phyloP scores from a whole-genome alignment of 2,113 vertebrate genomes.

The Bagarius yarrelli region DNA sequence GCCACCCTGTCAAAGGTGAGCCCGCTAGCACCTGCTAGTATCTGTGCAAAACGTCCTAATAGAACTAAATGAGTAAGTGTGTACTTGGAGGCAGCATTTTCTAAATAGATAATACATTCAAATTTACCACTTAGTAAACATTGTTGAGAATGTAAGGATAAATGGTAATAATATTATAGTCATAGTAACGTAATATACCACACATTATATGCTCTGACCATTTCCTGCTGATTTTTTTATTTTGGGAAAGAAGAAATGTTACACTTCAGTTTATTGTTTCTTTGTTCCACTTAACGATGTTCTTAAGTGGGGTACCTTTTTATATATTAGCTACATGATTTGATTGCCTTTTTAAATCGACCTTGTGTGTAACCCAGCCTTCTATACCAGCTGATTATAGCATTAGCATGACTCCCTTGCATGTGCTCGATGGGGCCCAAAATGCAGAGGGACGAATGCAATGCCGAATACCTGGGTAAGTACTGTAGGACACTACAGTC shows the following conservation, averaged over 20 bases:
- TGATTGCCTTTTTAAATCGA: constrained; percentile 23
- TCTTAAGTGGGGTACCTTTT: constrained; percentile 7
- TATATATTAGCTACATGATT: background rate
- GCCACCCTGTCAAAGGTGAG: no score
- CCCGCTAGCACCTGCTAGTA: no score
- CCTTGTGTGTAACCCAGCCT: constrained; percentile 41
- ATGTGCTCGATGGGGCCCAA: constrained; percentile 60
- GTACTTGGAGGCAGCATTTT: background rate
- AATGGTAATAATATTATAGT: background rate
- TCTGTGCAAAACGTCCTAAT: no score
- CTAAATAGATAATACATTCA: background rate
- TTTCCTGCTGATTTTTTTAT: background rate
- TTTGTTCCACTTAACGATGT: background rate
- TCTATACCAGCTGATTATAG: constrained; percentile 50
- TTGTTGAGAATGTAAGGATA: background rate
- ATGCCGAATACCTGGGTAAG: constrained; percentile 64
- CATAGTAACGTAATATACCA: background rate
- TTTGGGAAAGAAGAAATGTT: background rate
- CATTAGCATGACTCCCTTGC: constrained; percentile 55
- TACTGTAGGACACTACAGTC: constrained; percentile 58
- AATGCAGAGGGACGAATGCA: constrained; percentile 52
- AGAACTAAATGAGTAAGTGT: background rate
- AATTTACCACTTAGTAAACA: background rate
- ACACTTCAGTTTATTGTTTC: background rate
- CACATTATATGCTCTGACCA: background rate